Evolutionary conservation across 92 coral and sea anemone genomes (phyloP), one percentile per base, ranked within the genome.

Genomic region (Meandrina meandrites): DNA sequence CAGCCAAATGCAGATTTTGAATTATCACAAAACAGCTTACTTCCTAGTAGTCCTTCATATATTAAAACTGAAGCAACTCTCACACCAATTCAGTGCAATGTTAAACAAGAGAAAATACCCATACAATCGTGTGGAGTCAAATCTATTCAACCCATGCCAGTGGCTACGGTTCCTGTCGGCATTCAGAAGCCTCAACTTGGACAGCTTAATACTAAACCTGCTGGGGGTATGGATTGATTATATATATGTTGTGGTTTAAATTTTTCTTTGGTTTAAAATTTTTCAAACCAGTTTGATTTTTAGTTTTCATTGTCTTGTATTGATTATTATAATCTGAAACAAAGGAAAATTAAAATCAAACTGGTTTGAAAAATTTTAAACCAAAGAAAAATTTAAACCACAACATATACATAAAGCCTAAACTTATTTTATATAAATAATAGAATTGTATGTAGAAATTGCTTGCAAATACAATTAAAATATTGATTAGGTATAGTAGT

Each of bases 91-190:
- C 48, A 36, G 9, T 87, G 95, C 58, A 75, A 62, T 32, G 75
- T 95, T 15, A 95, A 95, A 88, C 89, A 91, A 80, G 98, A 93
- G 84, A 81, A n/a, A 34, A 50, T 91, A 22, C 90, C 94, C 22
- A 62, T 91, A 3, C 92, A 91, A 50, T 91, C 98, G 8, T 94
- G 96, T 71, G 75, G 81, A 36, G 89, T 92, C 72, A 92, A 94
- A 62, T 95, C 93, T 4, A 84, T 93, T 34, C 93, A 88, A 35
- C 91, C 94, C 0, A 80, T 86, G 56, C 95, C 93, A 35, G 86
- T 75, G 13, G 15, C 91, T 47, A 40, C 93, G 0, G 47, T 84
- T 73, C 80, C 93, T 21, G 88, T 90, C 12, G 47, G 86, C 32
- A 73, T 90, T 19, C 89, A 74, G 72, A 68, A 86, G 22, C 51